phyloP scores from a whole-genome alignment of 2,797 vertebrate species.

The Sparidentex hasta region DNA sequence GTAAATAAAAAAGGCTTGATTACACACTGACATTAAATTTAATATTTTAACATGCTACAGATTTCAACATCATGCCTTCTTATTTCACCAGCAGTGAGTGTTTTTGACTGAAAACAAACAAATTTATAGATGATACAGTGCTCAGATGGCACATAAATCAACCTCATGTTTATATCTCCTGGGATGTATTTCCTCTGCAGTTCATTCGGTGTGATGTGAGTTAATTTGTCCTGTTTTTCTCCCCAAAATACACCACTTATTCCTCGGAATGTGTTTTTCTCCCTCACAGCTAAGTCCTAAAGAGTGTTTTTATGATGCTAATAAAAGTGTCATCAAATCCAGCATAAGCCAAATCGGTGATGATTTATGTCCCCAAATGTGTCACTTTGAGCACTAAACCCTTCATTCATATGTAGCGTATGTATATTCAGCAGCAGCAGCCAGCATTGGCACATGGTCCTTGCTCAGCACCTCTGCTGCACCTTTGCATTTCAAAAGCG shows the following conservation, averaged over 20 bases:
- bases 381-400: neutral
- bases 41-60: neutral
- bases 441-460: neutral
- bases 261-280: constrained; percentile 8
- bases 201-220: constrained; percentile 1
- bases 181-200: neutral
- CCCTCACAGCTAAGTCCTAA: neutral
- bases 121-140: neutral
- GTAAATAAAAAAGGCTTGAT: neutral
- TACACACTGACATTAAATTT: neutral
- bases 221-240: constrained; percentile 3
- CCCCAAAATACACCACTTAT: neutral
- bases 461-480: constrained; percentile 33
- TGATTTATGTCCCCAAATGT: constrained; percentile 9
- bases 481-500: constrained; percentile 55
- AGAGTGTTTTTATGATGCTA: constrained; percentile 15
- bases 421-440: neutral
- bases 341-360: neutral
- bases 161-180: neutral
- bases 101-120: neutral
- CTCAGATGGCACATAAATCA: neutral
- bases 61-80: neutral
- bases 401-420: neutral
- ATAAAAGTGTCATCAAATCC: constrained; percentile 20
- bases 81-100: neutral